These are phyloP conservation scores for Columba janthina DNA, from an alignment of 2,113 vertebrate species.

Conservation along the genomic window DNA sequence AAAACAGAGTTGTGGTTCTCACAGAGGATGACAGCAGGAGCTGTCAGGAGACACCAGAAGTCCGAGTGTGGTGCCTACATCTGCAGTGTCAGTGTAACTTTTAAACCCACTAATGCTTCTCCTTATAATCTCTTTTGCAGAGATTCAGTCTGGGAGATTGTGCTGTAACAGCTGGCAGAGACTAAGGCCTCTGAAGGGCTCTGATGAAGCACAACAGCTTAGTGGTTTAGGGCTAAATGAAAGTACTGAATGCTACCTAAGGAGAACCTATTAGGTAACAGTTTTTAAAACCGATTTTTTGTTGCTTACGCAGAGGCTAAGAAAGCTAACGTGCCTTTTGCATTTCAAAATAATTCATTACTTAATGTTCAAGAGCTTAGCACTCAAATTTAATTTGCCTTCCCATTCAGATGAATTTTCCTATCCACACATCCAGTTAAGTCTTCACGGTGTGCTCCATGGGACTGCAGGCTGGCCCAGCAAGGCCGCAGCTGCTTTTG, in stretches of 20 bases:
- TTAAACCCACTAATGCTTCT: background rate
- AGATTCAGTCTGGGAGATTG: background rate
- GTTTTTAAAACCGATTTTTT: background rate
- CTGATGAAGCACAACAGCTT: slow-evolving; percentile 23
- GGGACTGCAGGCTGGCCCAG: background rate
- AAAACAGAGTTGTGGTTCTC: background rate
- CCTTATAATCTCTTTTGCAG: background rate
- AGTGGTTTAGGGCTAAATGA: slow-evolving; percentile 27
- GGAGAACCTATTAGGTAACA: background rate
- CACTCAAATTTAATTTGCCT: background rate
- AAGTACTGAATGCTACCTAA: slow-evolving; percentile 14
- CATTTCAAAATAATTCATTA: slow-evolving; percentile 8
- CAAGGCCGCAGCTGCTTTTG: background rate
- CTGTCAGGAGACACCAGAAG: background rate
- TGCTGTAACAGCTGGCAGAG: slow-evolving; percentile 24
- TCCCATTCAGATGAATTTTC: background rate
- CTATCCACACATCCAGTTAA: background rate
- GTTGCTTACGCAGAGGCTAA: background rate
- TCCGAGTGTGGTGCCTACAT: background rate
- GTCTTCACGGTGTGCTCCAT: background rate
- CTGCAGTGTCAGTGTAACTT: background rate
- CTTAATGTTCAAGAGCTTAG: background rate
- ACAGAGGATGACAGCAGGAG: background rate
- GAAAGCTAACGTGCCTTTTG: background rate
- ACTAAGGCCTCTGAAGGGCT: background rate